These are phyloP conservation scores for Chitala chitala DNA, from an alignment of 2,113 vertebrate genomes.

Conservation along the genomic window DNA sequence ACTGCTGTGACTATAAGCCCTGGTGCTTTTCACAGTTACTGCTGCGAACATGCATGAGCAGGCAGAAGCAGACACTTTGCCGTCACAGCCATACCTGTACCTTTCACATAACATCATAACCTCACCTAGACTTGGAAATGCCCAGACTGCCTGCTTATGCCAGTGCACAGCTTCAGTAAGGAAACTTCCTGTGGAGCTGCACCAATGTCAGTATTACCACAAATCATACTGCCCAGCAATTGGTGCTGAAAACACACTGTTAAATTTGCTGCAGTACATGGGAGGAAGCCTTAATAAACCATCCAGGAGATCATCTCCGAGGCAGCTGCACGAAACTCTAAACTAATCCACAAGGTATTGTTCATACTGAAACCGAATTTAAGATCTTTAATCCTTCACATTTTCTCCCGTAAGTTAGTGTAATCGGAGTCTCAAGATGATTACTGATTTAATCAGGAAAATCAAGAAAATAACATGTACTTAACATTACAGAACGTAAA, in stretches of 20 bases:
- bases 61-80: too few species aligned
- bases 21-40: conserved; percentile 35
- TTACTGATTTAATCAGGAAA: too few species aligned
- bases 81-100: neutral
- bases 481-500: neutral
- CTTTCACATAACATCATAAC: neutral
- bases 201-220: conserved; percentile 50
- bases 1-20: conserved; percentile 47
- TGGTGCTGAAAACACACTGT: conserved; percentile 60
- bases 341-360: conserved; percentile 56
- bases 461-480: neutral
- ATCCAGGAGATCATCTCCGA: conserved; percentile 64
- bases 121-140: conserved; percentile 44
- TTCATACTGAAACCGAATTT: conserved; percentile 51
- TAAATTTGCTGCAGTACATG: conserved; percentile 63
- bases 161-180: neutral
- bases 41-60: too few species aligned
- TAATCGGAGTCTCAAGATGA: too few species aligned
- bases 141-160: conserved; percentile 40
- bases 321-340: conserved; percentile 51
- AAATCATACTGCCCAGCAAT: conserved; percentile 67
- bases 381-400: neutral
- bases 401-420: too few species aligned
- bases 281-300: conserved; percentile 65
- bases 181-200: conserved; percentile 40